Base-by-base conservation (phyloP, 2,888 invertebrate genomes). In the Teinopalpus imperialis region DNA sequence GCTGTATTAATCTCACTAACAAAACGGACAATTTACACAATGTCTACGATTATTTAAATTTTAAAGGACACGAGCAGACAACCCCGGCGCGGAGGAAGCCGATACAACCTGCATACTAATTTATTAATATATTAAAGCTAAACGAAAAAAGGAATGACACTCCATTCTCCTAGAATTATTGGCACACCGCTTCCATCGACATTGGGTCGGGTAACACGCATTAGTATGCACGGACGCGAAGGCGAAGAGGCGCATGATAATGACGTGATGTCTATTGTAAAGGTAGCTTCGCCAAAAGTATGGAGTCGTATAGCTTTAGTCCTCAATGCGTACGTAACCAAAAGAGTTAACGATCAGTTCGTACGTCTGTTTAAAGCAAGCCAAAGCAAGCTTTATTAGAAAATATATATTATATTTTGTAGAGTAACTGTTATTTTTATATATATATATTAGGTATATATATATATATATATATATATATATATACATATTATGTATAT, bases 21-120 rank as follows among this genome's bases (percentile, higher is more conserved):
- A 34, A 44, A 48, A 35, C 34, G 21, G 34, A 27, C 16, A 43
- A 32, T 46, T 44, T 36, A 44, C 16, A 40, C 40, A 5, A 37
- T 37, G 54, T 57, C 62, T 61, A 62, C 48, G 48, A 52, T 57
- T 63, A 75, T 75, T 73, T 73, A 66, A 74, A 80, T 75, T 67
- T 61, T 63, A 64, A 61, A 71, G 66, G 72, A 80, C 79, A 75
- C 52, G 66, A 59, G 63, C 69, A 74, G 72, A 79, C 79, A 67
- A 56, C 54, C 63, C 58, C 63, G 67, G 56, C 60, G 64, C 61
- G 59, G 69, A 80, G 74, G 81, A 75, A 80, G 72, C 68, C 48
- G 60, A 52, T 58, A 62, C 63, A 57, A 63, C 68, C 57, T 66
- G 83, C 74, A 85, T 86, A 81, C 80, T 72, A 82, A 85, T 81